These are phyloP conservation scores for Delia radicum DNA, from an alignment of 1,140 invertebrate species.

Conservation along the genomic window DNA sequence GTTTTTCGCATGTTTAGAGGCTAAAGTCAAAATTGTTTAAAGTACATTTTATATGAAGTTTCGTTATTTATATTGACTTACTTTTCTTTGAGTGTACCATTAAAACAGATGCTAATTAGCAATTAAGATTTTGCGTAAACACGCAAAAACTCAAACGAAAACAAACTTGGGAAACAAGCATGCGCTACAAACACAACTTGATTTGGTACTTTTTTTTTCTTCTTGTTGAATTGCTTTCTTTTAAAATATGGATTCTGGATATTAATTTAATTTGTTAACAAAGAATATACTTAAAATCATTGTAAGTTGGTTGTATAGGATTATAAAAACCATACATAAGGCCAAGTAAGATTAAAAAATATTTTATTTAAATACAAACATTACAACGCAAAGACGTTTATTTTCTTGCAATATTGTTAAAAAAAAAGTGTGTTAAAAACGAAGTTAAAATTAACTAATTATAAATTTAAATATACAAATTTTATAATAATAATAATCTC, in stretches of 20 bases:
- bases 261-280: background rate
- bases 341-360: background rate
- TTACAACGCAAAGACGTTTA: slow-evolving; percentile 4
- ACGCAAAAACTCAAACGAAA: background rate
- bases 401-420: background rate
- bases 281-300: background rate
- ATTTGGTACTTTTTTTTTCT: slow-evolving; percentile 17
- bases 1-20: too few species aligned
- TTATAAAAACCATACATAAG: background rate
- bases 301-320: background rate
- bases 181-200: background rate
- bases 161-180: background rate
- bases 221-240: background rate
- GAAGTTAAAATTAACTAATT: background rate
- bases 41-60: too few species aligned
- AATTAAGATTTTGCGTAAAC: background rate
- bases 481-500: background rate
- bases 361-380: slow-evolving; percentile 9
- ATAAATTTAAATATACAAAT: too few species aligned
- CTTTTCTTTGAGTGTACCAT: background rate
- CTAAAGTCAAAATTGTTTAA: too few species aligned
- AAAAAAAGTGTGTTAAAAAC: background rate
- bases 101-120: background rate
- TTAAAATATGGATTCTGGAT: background rate
- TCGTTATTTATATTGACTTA: too few species aligned